Percentiles rank a stretch among this genome's conserved stretches.
Evolutionary conservation across 2,797 vertebrate species (phyloP).

Genomic region (Rhodeus uyekii): DNA sequence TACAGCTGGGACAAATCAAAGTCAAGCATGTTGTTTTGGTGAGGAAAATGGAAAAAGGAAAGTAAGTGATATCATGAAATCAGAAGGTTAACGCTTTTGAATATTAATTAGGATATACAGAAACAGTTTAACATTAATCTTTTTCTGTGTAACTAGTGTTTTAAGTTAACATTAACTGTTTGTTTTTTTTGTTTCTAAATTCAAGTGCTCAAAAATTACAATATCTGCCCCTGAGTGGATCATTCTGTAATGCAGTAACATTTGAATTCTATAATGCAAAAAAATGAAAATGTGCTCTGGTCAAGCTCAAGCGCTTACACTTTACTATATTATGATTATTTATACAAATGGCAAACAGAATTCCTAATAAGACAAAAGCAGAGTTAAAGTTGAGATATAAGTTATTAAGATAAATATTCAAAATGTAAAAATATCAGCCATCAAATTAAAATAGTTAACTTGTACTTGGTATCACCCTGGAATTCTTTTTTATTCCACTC

Average conservation of each 20-base stretch:
- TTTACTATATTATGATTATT: background rate
- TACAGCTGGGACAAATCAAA: too few species aligned
- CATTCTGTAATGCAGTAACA: too few species aligned
- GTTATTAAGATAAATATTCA: too few species aligned
- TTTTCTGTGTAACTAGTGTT: background rate
- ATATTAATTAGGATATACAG: background rate
- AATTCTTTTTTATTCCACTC: background rate
- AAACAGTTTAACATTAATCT: background rate
- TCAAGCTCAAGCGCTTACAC: background rate
- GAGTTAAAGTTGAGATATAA: background rate
- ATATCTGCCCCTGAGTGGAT: background rate
- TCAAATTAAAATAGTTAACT: background rate
- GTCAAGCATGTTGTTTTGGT: too few species aligned
- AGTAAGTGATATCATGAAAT: background rate
- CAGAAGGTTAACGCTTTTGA: background rate
- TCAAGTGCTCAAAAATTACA: background rate
- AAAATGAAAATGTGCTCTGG: background rate
- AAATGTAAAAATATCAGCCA: background rate
- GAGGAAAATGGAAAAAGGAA: too few species aligned
- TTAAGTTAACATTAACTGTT: background rate
- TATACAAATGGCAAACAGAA: background rate
- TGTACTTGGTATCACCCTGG: background rate
- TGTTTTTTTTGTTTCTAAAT: too few species aligned
- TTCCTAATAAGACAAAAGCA: background rate
- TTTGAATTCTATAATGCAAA: too few species aligned